Percentiles rank a stretch among this genome's conserved stretches.
Evolutionary conservation across 2,113 vertebrate genomes (phyloP).

Genomic region (Eolophus roseicapilla): DNA sequence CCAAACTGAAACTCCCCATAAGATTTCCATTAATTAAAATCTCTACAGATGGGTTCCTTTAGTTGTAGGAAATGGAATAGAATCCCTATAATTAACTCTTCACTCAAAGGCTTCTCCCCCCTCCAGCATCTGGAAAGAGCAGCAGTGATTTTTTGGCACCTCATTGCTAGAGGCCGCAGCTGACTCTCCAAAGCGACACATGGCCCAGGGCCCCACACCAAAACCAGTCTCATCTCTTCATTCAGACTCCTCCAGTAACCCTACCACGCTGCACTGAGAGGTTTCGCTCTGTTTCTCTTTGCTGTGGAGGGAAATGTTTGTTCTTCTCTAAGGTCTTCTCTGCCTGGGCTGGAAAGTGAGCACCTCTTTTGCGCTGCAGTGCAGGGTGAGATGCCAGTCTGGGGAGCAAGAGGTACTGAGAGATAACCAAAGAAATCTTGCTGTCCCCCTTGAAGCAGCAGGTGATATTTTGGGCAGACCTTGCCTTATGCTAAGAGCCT

Average conservation of each 20-base stretch:
- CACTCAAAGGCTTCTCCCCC: background rate
- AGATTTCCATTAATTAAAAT: constrained; percentile 56
- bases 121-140: background rate
- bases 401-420: background rate
- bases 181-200: background rate
- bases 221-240: background rate
- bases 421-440: background rate
- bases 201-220: background rate
- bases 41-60: constrained; percentile 28
- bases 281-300: background rate
- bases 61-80: constrained; percentile 32
- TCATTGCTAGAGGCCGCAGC: fast-evolving
- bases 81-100: constrained; percentile 36
- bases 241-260: background rate
- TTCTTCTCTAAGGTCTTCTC: background rate
- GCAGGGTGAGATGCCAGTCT: background rate
- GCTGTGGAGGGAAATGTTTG: fast-evolving
- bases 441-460: background rate
- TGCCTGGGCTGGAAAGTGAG: background rate
- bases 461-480: background rate
- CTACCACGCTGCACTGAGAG: fast-evolving
- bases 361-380: background rate
- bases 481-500: background rate
- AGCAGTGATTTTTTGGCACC: background rate
- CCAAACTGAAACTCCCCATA: constrained; percentile 10